Evolutionary conservation across 1,140 invertebrate genomes (phyloP).

Genomic region (Papilio polytes): DNA sequence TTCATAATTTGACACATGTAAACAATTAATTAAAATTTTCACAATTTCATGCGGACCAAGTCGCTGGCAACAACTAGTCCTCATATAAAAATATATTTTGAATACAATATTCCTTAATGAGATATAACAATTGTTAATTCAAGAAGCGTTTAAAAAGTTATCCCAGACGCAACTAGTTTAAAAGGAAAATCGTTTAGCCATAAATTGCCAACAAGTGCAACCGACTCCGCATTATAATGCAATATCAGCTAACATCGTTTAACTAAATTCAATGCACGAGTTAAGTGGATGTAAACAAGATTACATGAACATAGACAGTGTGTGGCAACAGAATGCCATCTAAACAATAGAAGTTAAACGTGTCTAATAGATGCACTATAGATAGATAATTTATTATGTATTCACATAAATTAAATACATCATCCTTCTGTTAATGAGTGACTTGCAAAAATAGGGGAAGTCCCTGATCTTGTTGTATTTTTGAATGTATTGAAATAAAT

Average conservation of each 20-base stretch:
- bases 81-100: neutral
- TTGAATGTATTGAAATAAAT: no score
- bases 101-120: neutral
- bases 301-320: neutral
- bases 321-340: neutral
- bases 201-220: neutral
- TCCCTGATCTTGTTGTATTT: no score
- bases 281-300: conserved; percentile 13
- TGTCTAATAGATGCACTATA: neutral
- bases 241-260: neutral
- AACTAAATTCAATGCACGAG: conserved; percentile 18
- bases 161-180: neutral
- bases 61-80: no score
- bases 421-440: neutral
- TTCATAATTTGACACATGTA: no score
- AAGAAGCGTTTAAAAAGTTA: neutral
- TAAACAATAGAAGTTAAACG: conserved; percentile 7
- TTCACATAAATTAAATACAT: neutral
- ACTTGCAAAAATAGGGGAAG: no score
- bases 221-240: conserved; percentile 1
- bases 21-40: no score
- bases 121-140: neutral
- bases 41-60: no score
- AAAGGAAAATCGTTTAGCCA: neutral
- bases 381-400: neutral